A percentile compares a stretch with the other conserved stretches of the same genome.
phyloP scores from a whole-genome alignment of 2,113 vertebrate species.

The Trogon surrucura region DNA sequence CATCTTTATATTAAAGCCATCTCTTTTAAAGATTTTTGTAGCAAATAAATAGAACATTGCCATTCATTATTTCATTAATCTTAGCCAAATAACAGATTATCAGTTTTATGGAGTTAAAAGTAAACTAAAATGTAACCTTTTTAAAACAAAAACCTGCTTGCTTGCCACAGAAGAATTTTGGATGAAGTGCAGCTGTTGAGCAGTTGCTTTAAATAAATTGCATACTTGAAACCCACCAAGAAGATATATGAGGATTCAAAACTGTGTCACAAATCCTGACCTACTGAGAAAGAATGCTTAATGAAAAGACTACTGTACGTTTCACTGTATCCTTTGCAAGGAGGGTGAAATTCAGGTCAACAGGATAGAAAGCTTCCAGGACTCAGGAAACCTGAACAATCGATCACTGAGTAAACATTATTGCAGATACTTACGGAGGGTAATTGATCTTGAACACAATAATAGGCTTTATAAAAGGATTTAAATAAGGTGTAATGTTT shows the following conservation, averaged over 20 bases:
- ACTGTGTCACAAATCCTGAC: constrained; percentile 65
- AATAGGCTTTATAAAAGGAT: constrained; percentile 53
- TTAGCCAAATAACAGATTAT: constrained; percentile 60
- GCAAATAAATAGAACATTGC: constrained; percentile 12
- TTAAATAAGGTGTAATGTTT: constrained; percentile 28
- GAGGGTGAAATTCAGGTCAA: constrained; percentile 70
- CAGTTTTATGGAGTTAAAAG: constrained; percentile 68
- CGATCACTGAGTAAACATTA: constrained; percentile 62
- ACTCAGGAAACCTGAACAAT: constrained; percentile 64
- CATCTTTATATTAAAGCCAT: background rate
- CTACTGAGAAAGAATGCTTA: constrained; percentile 65
- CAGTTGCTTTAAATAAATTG: constrained; percentile 69
- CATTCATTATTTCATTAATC: constrained; percentile 66
- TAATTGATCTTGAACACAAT: constrained; percentile 47
- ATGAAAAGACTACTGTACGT: constrained; percentile 69
- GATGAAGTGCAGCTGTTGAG: constrained; percentile 69
- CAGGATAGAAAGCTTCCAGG: constrained; percentile 61
- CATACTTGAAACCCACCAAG: constrained; percentile 59
- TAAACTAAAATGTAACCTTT: constrained; percentile 68
- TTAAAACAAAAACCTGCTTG: constrained; percentile 66
- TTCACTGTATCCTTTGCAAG: constrained; percentile 67
- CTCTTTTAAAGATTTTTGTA: constrained; percentile 24
- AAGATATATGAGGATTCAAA: constrained; percentile 70
- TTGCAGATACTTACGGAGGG: constrained; percentile 38
- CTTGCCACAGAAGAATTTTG: constrained; percentile 62